Conservation (phyloP, 2,113 vertebrate genomes). For the Saccopteryx bilineata region DNA sequence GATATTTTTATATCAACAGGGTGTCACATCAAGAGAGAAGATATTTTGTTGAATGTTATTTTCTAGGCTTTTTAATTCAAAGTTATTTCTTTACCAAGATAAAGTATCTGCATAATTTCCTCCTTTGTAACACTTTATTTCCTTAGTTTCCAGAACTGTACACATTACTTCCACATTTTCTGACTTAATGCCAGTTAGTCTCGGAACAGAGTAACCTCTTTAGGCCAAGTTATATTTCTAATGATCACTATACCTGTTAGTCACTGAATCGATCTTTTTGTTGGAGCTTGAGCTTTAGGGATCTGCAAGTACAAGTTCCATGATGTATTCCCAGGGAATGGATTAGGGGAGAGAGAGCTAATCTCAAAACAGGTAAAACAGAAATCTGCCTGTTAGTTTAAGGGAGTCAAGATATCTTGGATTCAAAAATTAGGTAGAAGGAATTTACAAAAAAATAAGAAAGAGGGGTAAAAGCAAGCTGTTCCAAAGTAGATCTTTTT, state of each 20-base stretch:
- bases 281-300: not conserved
- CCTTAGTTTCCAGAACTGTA: not conserved
- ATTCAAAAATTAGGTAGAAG: not conserved
- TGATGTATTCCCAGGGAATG: not conserved
- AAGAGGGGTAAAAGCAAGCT: not conserved
- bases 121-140: constrained; percentile 20
- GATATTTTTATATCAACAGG: not conserved
- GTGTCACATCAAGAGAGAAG: not conserved
- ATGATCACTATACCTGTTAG: not conserved
- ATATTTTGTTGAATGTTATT: not conserved
- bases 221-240: not conserved
- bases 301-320: not conserved
- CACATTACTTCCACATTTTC: not conserved
- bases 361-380: constrained; percentile 8
- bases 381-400: constrained; percentile 9
- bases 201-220: not conserved
- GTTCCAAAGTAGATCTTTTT: not conserved
- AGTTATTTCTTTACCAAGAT: not conserved
- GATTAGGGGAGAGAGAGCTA: not conserved
- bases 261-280: not conserved
- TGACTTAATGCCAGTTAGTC: not conserved
- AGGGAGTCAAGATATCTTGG: not conserved
- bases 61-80: not conserved
- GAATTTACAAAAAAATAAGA: constrained; percentile 9
- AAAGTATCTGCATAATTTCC: not conserved